Base-by-base conservation (phyloP, 2,797 vertebrate species). In the Brachyalestes nurse region DNA sequence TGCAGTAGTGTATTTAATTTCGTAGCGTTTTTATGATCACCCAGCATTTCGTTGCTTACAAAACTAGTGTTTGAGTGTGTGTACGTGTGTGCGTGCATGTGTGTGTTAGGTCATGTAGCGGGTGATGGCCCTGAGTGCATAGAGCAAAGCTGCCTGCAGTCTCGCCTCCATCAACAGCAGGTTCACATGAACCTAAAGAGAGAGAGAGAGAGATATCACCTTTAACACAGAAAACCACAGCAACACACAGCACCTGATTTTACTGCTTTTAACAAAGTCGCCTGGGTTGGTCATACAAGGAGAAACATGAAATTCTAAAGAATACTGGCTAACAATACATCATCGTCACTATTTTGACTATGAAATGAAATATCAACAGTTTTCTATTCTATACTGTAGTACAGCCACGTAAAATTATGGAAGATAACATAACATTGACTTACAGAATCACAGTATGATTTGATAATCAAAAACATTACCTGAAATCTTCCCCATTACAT, bases 151-250 rank as follows among this genome's bases (percentile, higher is more conserved):
- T 4, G 93, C 94, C 81, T 95, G 94, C 49, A 93, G 85, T 45
- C 94, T 90, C 0, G 94, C 93, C 80, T 95, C 94, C 92, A 94
- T 93, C 82, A 95, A 90, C 57, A 95, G 91, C 1, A 95, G 84
- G 85, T 94, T 95, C 49, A 93, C 91, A 21, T 95, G 94, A 79
- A 95, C 90, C 94, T 95, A 89, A 5, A 71, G 47, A 73, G 8
- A 85, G 49, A 45, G 23, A 76, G 38, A 53, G 1, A 19, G 21
- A 45, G 12, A 7, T 25, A 21, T 10, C 21, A 23, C 21, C n/a
- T 47, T 69, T 47, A 47, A 47, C 40, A 45, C 40, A 45, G 40
- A 2, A 3, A 64, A 38, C 61, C 25, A 64, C 3, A 25, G 28
- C 25, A n/a, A 7, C 65, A 67, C 65, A 67, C 3, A 67, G 0